These are phyloP conservation scores for Hypocryptadius cinnamomeus DNA, from an alignment of 2,113 vertebrate genomes.

Conservation along the genomic window DNA sequence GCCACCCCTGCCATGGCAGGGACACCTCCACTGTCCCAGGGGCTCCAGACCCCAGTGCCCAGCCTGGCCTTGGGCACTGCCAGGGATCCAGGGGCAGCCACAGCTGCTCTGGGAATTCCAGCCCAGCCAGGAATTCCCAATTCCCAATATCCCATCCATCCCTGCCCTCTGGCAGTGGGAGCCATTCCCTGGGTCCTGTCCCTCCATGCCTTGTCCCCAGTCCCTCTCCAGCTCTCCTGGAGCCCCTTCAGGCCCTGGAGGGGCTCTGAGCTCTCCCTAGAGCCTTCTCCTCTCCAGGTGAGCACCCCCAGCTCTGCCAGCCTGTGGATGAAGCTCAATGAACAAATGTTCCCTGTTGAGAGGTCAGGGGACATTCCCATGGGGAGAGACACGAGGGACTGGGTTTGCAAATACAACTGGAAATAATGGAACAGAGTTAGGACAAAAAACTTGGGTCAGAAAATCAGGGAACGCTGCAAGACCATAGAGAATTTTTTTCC, in stretches of 20 bases:
- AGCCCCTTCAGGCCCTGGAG: rapidly evolving
- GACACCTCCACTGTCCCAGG: not conserved
- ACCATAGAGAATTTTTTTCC: not conserved
- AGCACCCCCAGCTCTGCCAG: not conserved
- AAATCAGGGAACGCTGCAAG: not conserved
- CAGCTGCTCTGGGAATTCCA: not conserved
- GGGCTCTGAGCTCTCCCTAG: not conserved
- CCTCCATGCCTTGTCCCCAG: not conserved
- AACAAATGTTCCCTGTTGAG: not conserved
- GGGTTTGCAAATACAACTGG: not conserved
- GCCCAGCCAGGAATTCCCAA: not conserved
- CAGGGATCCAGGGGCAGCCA: not conserved
- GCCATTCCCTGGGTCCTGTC: not conserved
- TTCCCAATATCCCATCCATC: rapidly evolving
- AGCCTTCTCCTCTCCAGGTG: not conserved
- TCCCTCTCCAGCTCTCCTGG: not conserved
- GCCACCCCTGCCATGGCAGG: not conserved
- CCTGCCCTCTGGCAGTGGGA: not conserved
- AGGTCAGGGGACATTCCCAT: not conserved
- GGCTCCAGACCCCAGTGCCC: not conserved
- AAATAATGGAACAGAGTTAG: not conserved
- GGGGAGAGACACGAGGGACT: not conserved
- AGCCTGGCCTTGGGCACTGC: not conserved
- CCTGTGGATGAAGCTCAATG: not conserved
- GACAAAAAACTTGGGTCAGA: not conserved